phyloP scores from a whole-genome alignment of 2,888 invertebrate genomes.

The Graphium colonna region DNA sequence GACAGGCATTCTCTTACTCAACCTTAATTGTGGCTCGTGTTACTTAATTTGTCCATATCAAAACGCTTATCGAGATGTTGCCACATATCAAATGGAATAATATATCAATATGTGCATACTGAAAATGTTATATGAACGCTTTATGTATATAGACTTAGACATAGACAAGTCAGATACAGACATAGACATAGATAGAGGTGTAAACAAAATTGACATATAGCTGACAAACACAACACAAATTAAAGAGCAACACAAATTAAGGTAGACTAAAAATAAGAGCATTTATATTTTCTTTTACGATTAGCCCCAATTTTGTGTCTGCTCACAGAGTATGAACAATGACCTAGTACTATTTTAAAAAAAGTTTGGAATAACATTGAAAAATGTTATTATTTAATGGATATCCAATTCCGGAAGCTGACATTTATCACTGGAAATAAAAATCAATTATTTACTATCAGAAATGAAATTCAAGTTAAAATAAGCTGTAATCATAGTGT shows the following conservation, averaged over 20 bases:
- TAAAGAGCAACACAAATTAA: too few relatives aligned
- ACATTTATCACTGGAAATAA: not conserved
- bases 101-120: conserved; percentile 8
- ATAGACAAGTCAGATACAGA: too few relatives aligned
- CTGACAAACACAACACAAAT: too few relatives aligned
- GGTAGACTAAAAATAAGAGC: not conserved
- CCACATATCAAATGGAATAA: conserved; percentile 17
- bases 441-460: not conserved
- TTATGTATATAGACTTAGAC: too few relatives aligned
- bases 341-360: too few relatives aligned
- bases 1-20: conserved; percentile 51
- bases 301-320: too few relatives aligned
- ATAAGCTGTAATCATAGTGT: not conserved
- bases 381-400: too few relatives aligned
- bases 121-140: not conserved
- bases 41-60: conserved; percentile 45
- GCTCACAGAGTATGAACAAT: too few relatives aligned
- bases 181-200: too few relatives aligned
- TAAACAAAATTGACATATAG: too few relatives aligned
- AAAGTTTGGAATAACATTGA: too few relatives aligned
- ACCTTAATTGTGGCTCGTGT: conserved; percentile 47
- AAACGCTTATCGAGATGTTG: conserved; percentile 19
- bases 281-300: not conserved
- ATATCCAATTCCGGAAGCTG: not conserved
- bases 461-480: not conserved